Base-by-base conservation (phyloP, 1,140 invertebrate species). In the Chironomus striatipennis region DNA sequence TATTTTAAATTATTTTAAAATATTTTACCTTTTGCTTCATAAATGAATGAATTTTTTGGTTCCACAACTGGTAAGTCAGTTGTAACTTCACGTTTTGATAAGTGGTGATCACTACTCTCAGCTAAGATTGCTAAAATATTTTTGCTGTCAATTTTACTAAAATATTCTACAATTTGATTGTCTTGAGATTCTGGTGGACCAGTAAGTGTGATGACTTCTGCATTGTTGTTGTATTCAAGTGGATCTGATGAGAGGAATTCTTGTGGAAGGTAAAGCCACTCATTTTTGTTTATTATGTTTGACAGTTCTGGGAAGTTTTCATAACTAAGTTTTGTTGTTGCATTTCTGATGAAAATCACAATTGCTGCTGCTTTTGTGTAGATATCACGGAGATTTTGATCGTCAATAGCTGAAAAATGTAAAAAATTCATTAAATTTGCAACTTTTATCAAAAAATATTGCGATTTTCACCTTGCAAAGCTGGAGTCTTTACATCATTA, bases 71-170 rank as follows among this genome's bases (percentile, higher is more conserved):
- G 17, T 70, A 18, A 73, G 70, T 20, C 42, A 17, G 3, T 75
- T 24, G 67, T 3, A 15, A 47, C 77, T 42, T 81, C 79, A 15
- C 79, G 75, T 47, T 83, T 82, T 10, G 77, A 74, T 21, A 80
- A 75, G 20, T 77, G 78, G 72, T 82, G 81, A 0, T n/a, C n/a
- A 73, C 79, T 79, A 20, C 79, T 80, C 57, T 77, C 81, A 77
- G 85, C 86, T 76, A 87, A 76, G 20, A 87, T 85, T 2, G 85
- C 86, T 10, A 87, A 77, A 2, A 87, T 85, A 43, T 83, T 79
- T 0, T 86, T 86, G 6, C 80, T 77, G 0, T 86, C 86, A 76
- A 87, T 86, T n/a, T 85, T 84, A 64, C 84, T 83, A 76, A 84
- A 87, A 15, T 83, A 84, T 74, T 84, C 81, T 20, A 85, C 82